A percentile compares a stretch with the other conserved stretches of the same genome.
Conservation (phyloP, 2,888 invertebrate genomes). For the Monoplex corrugatus region DNA sequence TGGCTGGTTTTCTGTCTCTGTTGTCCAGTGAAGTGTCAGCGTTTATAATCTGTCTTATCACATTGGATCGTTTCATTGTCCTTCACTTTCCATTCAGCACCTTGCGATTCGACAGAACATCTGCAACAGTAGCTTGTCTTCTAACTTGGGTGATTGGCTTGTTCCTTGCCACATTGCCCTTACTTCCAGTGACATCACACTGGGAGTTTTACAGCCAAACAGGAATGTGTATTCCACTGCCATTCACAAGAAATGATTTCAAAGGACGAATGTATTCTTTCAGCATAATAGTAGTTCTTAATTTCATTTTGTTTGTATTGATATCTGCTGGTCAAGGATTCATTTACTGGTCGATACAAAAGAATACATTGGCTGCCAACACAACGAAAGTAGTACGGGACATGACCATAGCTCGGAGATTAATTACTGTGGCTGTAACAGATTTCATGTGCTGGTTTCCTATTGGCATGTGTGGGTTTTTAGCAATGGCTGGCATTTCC, state of each 20-base stretch:
- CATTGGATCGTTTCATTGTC: conserved; percentile 85
- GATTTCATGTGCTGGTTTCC: conserved; percentile 31
- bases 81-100: conserved; percentile 85
- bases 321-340: no score
- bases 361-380: no score
- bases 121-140: conserved; percentile 58
- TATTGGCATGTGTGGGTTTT: not conserved
- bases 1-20: conserved; percentile 50
- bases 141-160: conserved; percentile 49
- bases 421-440: not conserved
- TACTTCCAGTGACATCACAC: not conserved
- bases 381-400: not conserved
- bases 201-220: conserved; percentile 18
- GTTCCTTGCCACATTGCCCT: not conserved
- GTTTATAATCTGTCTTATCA: conserved; percentile 85
- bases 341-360: no score
- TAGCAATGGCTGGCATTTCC: no score
- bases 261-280: conserved; percentile 3
- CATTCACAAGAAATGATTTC: not conserved
- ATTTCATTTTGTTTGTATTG: not conserved
- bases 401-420: not conserved
- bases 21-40: conserved; percentile 86
- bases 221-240: conserved; percentile 9
- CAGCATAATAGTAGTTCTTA: not conserved
- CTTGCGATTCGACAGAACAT: conserved; percentile 63